These are phyloP conservation scores for Drosophila bipectinata DNA, from an alignment of 1,140 invertebrate species.

Conservation along the genomic window DNA sequence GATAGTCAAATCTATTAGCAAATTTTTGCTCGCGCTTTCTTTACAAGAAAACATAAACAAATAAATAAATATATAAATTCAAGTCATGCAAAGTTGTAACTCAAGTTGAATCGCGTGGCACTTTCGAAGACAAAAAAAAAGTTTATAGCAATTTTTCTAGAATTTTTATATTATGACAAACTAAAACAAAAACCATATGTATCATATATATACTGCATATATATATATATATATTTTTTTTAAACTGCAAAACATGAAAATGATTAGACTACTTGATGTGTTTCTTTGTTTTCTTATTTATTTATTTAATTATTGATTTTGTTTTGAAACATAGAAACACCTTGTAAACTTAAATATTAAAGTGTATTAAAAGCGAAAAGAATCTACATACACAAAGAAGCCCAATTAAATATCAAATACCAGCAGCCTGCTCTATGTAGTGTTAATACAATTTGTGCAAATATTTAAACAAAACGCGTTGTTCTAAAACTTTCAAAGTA, in stretches of 20 bases:
- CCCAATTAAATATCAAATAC: slow-evolving; percentile 50
- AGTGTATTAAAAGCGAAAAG: slow-evolving; percentile 61
- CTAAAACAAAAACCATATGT: slow-evolving; percentile 49
- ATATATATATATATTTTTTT: slow-evolving; percentile 51
- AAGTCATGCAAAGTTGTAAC: slow-evolving; percentile 58
- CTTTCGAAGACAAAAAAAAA: slow-evolving; percentile 41
- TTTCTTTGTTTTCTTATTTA: slow-evolving; percentile 51
- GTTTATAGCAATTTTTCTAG: slow-evolving; percentile 82
- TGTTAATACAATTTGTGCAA: slow-evolving; percentile 66
- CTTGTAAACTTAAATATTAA: slow-evolving; percentile 33
- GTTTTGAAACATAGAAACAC: neutral
- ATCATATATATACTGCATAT: slow-evolving; percentile 57
- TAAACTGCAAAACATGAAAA: slow-evolving; percentile 54
- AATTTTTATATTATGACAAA: slow-evolving; percentile 80
- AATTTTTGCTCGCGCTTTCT: slow-evolving; percentile 82
- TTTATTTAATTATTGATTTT: slow-evolving; percentile 8
- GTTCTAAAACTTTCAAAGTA: slow-evolving; percentile 69
- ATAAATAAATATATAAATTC: slow-evolving; percentile 17
- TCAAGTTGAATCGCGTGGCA: slow-evolving; percentile 59
- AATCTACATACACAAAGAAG: slow-evolving; percentile 57
- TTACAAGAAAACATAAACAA: slow-evolving; percentile 52
- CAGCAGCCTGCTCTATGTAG: slow-evolving; percentile 72
- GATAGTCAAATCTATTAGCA: slow-evolving; percentile 82
- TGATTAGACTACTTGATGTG: slow-evolving; percentile 60
- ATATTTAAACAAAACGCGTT: slow-evolving; percentile 66